Conservation (phyloP, 2,888 invertebrate species). For the Tachina grossa region DNA sequence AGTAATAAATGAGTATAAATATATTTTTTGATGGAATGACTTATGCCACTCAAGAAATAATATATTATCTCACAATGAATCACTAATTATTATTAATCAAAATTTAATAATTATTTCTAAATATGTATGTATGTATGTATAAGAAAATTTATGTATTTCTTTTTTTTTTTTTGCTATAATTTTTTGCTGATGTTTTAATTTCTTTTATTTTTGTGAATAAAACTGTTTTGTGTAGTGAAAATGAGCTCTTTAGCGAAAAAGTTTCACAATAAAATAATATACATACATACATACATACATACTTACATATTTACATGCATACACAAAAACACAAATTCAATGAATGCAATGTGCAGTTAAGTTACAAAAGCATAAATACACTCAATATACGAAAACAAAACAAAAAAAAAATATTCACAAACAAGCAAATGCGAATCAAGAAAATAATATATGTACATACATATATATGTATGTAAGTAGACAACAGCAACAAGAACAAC, state of each 20-base stretch:
- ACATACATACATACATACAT: not conserved
- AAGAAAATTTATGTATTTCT: constrained; percentile 55
- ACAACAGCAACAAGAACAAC: constrained; percentile 14
- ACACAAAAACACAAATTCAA: not conserved
- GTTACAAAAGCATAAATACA: constrained; percentile 38
- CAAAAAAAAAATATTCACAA: not conserved
- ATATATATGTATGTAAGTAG: too few species aligned
- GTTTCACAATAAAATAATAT: not conserved
- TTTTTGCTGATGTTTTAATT: not conserved
- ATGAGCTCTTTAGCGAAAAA: constrained; percentile 51
- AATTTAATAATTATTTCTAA: not conserved
- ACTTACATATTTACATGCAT: too few species aligned
- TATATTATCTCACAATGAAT: too few species aligned
- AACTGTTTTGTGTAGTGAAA: constrained; percentile 53
- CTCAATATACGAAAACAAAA: constrained; percentile 7
- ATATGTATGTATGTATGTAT: too few species aligned
- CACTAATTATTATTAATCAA: too few species aligned
- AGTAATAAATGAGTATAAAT: too few species aligned
- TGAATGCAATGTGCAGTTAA: constrained; percentile 56
- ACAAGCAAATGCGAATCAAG: constrained; percentile 30
- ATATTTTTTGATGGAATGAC: too few species aligned
- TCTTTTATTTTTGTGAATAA: constrained; percentile 32
- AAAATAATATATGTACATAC: too few species aligned
- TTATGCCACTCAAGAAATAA: too few species aligned
- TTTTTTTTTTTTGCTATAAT: not conserved